phyloP scores from a whole-genome alignment of 2,113 vertebrate species.

The Cheirogaleus medius region DNA sequence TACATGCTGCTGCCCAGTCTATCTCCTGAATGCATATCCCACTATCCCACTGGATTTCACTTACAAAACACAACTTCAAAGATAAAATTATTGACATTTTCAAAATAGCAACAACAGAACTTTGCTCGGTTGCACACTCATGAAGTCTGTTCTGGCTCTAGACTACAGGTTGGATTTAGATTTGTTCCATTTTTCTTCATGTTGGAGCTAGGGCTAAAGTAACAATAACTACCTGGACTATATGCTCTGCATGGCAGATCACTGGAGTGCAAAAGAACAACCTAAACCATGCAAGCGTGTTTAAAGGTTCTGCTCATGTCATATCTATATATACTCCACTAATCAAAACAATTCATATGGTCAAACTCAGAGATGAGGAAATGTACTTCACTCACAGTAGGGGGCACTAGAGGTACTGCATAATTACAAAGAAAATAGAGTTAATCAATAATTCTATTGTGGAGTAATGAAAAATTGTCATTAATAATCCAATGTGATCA shows the following conservation, averaged over 20 bases:
- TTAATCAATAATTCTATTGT: neutral
- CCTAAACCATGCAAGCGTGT: neutral
- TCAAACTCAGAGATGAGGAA: neutral
- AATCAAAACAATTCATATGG: neutral
- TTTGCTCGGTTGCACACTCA: neutral
- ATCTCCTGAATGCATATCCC: neutral
- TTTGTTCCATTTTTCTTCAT: neutral
- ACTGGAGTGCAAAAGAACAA: neutral
- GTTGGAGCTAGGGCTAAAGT: neutral
- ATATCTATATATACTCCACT: neutral
- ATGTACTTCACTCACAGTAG: neutral
- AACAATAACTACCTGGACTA: neutral
- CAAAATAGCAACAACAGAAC: neutral
- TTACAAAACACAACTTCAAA: neutral
- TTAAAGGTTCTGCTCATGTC: neutral
- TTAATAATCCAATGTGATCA: neutral
- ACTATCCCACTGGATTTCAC: neutral
- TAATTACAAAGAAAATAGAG: neutral
- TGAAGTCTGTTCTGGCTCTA: neutral
- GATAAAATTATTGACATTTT: neutral
- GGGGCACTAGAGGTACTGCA: neutral
- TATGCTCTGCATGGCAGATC: neutral
- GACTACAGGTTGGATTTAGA: neutral
- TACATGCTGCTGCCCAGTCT: neutral
- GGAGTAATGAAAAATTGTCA: neutral